Conservation (phyloP, 2,888 invertebrate species). For the Eumacrocentrus americanus region DNA sequence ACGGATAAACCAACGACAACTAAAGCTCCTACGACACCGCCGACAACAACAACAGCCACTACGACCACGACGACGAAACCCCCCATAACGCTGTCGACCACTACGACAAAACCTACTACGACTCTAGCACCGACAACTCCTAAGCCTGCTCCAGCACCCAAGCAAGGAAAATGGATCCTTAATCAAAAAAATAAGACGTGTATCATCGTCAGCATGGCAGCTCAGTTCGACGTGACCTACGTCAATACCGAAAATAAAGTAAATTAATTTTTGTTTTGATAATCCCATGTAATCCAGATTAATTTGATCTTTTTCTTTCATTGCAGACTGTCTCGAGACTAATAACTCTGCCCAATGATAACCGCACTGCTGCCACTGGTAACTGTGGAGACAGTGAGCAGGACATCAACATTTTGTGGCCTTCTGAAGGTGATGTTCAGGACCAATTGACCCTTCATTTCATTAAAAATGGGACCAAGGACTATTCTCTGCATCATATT, state of each 20-base stretch:
- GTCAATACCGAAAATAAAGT: slow-evolving; percentile 41
- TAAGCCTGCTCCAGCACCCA: slow-evolving; percentile 34
- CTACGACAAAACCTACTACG: slow-evolving; percentile 52
- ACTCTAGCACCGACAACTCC: slow-evolving; percentile 51
- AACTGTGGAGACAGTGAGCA: slow-evolving; percentile 57
- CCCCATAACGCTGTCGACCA: slow-evolving; percentile 24
- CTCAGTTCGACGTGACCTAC: slow-evolving; percentile 69
- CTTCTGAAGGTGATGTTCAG: slow-evolving; percentile 40
- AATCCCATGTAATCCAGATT: background rate
- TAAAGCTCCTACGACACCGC: background rate
- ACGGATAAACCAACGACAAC: background rate
- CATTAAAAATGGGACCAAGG: slow-evolving; percentile 53
- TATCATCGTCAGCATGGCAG: slow-evolving; percentile 71
- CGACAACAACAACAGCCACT: background rate
- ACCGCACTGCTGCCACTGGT: slow-evolving; percentile 57
- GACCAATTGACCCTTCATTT: slow-evolving; percentile 61
- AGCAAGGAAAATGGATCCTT: slow-evolving; percentile 64
- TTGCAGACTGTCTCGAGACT: slow-evolving; percentile 51
- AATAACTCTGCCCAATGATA: slow-evolving; percentile 61
- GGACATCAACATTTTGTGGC: slow-evolving; percentile 60
- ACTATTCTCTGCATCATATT: slow-evolving; percentile 48
- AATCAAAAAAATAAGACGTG: slow-evolving; percentile 66
- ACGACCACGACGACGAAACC: slow-evolving; percentile 4
- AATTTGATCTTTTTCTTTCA: slow-evolving; percentile 33
- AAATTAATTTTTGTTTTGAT: slow-evolving; percentile 9